phyloP scores from a whole-genome alignment of 1,140 invertebrate genomes.

The Bombus haemorrhoidalis region DNA sequence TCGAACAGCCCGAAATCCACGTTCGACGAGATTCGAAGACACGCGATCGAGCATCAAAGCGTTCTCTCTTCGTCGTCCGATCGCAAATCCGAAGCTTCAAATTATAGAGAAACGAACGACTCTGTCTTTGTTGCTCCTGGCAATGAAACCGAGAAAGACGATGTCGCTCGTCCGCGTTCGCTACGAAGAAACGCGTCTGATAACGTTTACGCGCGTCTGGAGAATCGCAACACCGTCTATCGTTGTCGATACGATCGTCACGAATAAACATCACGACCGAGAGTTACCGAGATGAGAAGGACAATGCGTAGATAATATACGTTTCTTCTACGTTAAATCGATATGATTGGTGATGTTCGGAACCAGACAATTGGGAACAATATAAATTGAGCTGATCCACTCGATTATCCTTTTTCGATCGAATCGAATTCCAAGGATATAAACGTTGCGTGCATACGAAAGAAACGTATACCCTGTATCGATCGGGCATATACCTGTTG shows the following conservation, averaged over 20 bases:
- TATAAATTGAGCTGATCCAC: not conserved
- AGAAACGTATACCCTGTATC: slow-evolving; percentile 14
- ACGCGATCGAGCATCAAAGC: not conserved
- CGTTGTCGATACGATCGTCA: no score
- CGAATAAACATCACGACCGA: no score
- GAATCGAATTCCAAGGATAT: slow-evolving; percentile 6
- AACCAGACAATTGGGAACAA: not conserved
- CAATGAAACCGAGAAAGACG: no score
- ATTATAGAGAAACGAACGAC: not conserved
- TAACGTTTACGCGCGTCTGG: no score
- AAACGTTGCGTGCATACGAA: not conserved
- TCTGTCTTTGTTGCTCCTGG: no score
- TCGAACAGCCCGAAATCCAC: not conserved
- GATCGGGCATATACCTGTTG: slow-evolving; percentile 63
- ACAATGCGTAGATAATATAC: not conserved
- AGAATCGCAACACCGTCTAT: no score
- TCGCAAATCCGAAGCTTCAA: not conserved
- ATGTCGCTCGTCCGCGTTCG: no score
- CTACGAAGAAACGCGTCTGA: no score
- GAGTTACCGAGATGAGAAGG: not conserved
- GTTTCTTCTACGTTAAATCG: not conserved
- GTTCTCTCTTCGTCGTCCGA: not conserved
- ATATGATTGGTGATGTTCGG: not conserved
- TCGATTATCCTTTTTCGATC: slow-evolving; percentile 37
- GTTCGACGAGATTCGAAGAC: slow-evolving; percentile 15